Conservation (phyloP, 2,797 vertebrate genomes). For the Syngnathus acus region DNA sequence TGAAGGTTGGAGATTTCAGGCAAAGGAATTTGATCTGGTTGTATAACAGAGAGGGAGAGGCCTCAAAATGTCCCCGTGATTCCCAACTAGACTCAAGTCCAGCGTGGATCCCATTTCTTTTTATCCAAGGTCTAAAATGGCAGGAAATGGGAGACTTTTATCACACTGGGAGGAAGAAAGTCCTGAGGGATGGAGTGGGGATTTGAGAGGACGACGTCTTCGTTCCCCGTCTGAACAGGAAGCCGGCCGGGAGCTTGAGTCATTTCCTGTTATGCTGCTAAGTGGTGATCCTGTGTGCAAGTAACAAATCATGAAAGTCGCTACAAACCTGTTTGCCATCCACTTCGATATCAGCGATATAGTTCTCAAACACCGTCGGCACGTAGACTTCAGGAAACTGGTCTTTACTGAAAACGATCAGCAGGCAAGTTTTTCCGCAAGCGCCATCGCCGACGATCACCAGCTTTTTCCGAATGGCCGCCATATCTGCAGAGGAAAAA, state of each 20-base stretch:
- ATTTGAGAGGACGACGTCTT: constrained; percentile 48
- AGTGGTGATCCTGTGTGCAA: constrained; percentile 41
- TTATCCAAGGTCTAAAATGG: constrained; percentile 14
- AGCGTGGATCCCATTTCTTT: neutral
- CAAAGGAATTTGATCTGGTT: constrained; percentile 29
- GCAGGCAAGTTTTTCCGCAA: constrained; percentile 94
- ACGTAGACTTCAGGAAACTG: constrained; percentile 98
- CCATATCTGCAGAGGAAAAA: constrained; percentile 73
- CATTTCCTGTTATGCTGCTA: constrained; percentile 76
- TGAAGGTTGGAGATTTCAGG: constrained; percentile 21
- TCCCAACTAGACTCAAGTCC: neutral
- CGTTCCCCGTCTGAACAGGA: constrained; percentile 67
- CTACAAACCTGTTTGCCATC: constrained; percentile 87
- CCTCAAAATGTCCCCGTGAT: constrained; percentile 13
- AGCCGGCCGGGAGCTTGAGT: constrained; percentile 60
- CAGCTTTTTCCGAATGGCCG: constrained; percentile 93
- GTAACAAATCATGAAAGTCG: constrained; percentile 32
- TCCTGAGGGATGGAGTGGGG: constrained; percentile 26
- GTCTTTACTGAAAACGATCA: constrained; percentile 98
- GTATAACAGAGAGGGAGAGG: constrained; percentile 10
- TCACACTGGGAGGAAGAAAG: constrained; percentile 26
- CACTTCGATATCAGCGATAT: constrained; percentile 96
- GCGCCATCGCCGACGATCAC: constrained; percentile 97
- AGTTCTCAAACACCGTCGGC: constrained; percentile 97
- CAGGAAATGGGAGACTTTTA: constrained; percentile 62